These are phyloP conservation scores for Caenorhabditis latens DNA, from an alignment of 1,140 invertebrate species.

Conservation along the genomic window DNA sequence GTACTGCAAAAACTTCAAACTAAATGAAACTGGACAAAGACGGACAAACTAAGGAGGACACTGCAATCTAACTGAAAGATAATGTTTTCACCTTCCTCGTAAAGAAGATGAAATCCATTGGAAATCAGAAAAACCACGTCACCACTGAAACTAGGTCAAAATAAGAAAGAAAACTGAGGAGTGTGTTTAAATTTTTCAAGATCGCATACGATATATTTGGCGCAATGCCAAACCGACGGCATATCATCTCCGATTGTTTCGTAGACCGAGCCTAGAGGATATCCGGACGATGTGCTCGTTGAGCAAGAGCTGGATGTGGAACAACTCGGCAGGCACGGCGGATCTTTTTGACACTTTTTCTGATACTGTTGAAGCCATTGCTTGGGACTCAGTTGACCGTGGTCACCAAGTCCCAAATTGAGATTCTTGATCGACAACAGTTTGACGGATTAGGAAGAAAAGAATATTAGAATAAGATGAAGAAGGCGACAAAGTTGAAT, in stretches of 20 bases:
- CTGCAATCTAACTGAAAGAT: background rate
- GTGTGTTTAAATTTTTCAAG: background rate
- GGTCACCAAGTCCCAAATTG: constrained; percentile 36
- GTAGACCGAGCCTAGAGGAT: constrained; percentile 9
- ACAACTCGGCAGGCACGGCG: constrained; percentile 41
- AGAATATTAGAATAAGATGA: background rate
- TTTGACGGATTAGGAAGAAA: background rate
- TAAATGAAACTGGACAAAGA: background rate
- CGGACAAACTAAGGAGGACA: constrained; percentile 18
- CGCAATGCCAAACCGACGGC: constrained; percentile 64
- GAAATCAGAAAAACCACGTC: too few species aligned
- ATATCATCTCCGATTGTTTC: constrained; percentile 51
- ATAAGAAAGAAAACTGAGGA: background rate
- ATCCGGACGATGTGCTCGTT: constrained; percentile 28
- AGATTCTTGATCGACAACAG: constrained; percentile 46
- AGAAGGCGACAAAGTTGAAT: constrained; percentile 3
- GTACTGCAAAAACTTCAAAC: constrained; percentile 14
- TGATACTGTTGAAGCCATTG: constrained; percentile 47
- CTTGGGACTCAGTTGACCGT: constrained; percentile 48
- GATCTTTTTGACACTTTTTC: constrained; percentile 37
- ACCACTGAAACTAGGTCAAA: background rate
- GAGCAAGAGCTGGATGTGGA: constrained; percentile 26
- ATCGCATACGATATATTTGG: constrained; percentile 64
- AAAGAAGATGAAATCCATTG: background rate
- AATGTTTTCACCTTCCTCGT: background rate